Conservation (phyloP, 2,888 invertebrate genomes). For the Drosophila testacea region DNA sequence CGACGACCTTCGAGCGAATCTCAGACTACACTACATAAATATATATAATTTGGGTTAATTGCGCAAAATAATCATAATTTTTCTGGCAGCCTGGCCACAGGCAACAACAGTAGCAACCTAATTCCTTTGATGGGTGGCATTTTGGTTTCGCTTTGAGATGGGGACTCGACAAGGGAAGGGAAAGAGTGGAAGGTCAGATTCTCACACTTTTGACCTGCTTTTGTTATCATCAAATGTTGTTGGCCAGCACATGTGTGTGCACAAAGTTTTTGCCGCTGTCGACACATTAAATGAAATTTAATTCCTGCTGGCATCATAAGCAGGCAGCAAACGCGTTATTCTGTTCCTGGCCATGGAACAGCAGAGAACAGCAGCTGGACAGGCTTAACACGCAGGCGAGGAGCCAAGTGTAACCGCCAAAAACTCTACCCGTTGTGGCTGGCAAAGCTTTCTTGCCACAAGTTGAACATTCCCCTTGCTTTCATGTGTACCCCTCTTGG, state of each 20-base stretch:
- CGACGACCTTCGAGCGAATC: conserved; percentile 63
- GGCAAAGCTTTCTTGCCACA: conserved; percentile 63
- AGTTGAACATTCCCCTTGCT: conserved; percentile 17
- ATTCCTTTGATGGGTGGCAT: conserved; percentile 38
- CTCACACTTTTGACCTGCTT: conserved; percentile 66
- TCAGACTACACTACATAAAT: conserved; percentile 64
- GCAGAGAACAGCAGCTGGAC: conserved; percentile 58
- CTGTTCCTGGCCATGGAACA: background rate
- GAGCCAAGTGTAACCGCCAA: conserved; percentile 56
- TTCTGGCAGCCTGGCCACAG: conserved; percentile 33
- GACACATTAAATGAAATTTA: conserved; percentile 79
- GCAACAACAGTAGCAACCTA: conserved; percentile 26
- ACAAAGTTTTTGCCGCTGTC: conserved; percentile 67
- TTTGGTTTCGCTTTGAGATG: conserved; percentile 17
- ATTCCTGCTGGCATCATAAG: conserved; percentile 77
- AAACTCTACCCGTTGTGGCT: conserved; percentile 49
- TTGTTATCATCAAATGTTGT: conserved; percentile 75
- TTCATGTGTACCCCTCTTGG: conserved; percentile 14
- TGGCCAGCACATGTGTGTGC: conserved; percentile 66
- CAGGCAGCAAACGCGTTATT: conserved; percentile 40
- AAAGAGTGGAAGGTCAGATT: background rate
- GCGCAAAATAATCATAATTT: conserved; percentile 74
- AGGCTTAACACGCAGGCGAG: conserved; percentile 56
- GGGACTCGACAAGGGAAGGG: background rate
- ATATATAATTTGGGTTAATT: conserved; percentile 73